Conservation (phyloP, 37 sponge, comb jelly and placozoan species). For the Haliclona indistincta region DNA sequence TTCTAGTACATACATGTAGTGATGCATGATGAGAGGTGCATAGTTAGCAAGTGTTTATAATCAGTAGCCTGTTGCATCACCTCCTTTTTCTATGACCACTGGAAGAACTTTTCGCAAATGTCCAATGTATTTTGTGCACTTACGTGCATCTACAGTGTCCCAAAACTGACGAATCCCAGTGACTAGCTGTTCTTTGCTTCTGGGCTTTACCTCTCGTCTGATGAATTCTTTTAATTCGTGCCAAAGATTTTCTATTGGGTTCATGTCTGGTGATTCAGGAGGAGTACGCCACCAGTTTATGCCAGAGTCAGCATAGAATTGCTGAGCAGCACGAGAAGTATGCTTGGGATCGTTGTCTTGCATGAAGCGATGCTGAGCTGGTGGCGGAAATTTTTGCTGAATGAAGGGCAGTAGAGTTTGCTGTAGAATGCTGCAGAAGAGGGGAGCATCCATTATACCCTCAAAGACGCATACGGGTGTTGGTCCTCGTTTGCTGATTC, state of each 20-base stretch:
- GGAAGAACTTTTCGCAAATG: conserved; percentile 39
- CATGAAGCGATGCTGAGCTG: too few relatives aligned
- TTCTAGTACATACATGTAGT: too few relatives aligned
- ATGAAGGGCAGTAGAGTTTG: conserved; percentile 23
- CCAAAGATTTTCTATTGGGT: conserved; percentile 53
- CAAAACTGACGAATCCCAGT: conserved; percentile 16
- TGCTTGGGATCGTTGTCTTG: too few relatives aligned
- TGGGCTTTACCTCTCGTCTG: conserved; percentile 15
- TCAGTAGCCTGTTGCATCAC: conserved; percentile 41
- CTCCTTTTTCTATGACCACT: conserved; percentile 22
- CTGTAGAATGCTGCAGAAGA: conserved; percentile 5
- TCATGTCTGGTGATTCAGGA: conserved; percentile 29
- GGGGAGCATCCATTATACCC: conserved; percentile 41
- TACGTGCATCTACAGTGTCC: not conserved
- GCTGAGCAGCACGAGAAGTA: conserved; percentile 16
- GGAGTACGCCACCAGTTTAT: conserved; percentile 44
- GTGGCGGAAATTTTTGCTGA: not conserved
- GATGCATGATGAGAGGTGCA: too few relatives aligned
- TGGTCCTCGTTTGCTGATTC: conserved; percentile 25
- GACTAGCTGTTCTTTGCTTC: conserved; percentile 17
- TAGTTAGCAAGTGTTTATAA: too few relatives aligned
- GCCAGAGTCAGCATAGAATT: conserved; percentile 1
- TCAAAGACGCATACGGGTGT: conserved; percentile 39
- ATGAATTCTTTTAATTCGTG: conserved; percentile 51
- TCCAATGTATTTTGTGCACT: conserved; percentile 15